Base-by-base conservation (phyloP, 1,140 invertebrate genomes). In the Drosophila guanche region DNA sequence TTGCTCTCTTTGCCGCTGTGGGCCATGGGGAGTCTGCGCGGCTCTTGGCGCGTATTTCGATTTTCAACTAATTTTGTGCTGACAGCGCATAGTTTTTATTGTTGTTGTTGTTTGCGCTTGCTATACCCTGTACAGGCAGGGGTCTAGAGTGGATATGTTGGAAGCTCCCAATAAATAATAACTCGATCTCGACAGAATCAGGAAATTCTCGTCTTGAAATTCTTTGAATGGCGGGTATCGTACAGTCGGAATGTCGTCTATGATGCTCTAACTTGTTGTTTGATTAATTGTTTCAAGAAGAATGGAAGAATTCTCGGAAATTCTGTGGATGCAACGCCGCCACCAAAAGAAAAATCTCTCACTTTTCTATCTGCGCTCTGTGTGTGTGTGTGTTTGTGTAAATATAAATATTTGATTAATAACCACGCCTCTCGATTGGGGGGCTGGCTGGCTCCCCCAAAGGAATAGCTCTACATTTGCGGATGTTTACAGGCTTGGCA, bases 371-470 rank as follows among this genome's bases (percentile, higher is more conserved):
- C 37, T 61, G 46, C 52, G 50, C 7, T 25, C 22, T 27, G 12
- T 71, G 60, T 71, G 52, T 51, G 43, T 16, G 69, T 67, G 68
- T 67, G 69, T 67, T 60, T 67, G 81, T 67, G 83, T 86, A 88
- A 86, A 86, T 89, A 78, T 86, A 86, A 86, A 86, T 86, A 86
- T 86, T 86, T 89, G 83, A 86, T 88, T 83, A 89, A 88, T 86
- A 83, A 83, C 77, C 78, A 68, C 66, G 56, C 72, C 71, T 45
- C 40, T 54, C 54, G 60, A 70, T 67, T 66, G 73, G 56, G 62
- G 33, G 51, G 56, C 55, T 29, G 47, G 41, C 43, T 25, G 16
- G 16, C 16, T 37, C 37, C 45, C 70, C 52, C 48, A 37, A 33
- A 54, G 48, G 48, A 72, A 60, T 53, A 50, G 50, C 59, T 77